A percentile compares a stretch with the other conserved stretches of the same genome.
Conservation (phyloP, 2,113 vertebrate species). For the Puffinus mauretanicus region DNA sequence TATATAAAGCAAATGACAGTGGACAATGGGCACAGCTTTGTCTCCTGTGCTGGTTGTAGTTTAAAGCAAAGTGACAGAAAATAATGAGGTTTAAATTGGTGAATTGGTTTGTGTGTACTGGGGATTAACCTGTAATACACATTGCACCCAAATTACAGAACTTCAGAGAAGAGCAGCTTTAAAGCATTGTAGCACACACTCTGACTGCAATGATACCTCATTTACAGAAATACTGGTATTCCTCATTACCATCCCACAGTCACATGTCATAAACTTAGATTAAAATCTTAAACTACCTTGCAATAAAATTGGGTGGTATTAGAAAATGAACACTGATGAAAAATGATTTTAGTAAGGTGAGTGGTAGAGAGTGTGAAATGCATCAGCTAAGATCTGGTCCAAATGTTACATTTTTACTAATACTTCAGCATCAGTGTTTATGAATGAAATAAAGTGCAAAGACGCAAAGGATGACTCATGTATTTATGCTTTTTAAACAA, state of each 20-base stretch:
- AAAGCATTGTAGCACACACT: neutral
- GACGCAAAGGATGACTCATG: neutral
- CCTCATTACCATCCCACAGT: neutral
- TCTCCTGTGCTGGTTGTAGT: neutral
- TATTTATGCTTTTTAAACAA: neutral
- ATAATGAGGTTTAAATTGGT: conserved; percentile 60
- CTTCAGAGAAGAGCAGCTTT: neutral
- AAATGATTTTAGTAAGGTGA: neutral
- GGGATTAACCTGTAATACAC: conserved; percentile 22
- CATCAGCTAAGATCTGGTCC: neutral
- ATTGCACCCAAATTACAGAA: conserved; percentile 10
- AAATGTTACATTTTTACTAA: neutral
- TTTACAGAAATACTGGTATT: neutral
- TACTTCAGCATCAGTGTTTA: neutral
- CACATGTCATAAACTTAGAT: neutral
- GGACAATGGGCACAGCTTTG: conserved; percentile 12
- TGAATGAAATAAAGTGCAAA: neutral
- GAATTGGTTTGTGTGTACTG: conserved; percentile 21
- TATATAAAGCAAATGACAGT: conserved; percentile 43
- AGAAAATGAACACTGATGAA: neutral
- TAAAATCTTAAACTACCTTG: neutral
- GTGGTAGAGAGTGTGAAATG: neutral
- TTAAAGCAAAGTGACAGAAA: conserved; percentile 52
- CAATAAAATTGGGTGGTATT: neutral
- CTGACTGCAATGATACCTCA: neutral